A percentile compares a stretch with the other conserved stretches of the same genome.
phyloP scores from a whole-genome alignment of 35 echinoderm and acorn worm genomes.

The Nesometra sesokonis region DNA sequence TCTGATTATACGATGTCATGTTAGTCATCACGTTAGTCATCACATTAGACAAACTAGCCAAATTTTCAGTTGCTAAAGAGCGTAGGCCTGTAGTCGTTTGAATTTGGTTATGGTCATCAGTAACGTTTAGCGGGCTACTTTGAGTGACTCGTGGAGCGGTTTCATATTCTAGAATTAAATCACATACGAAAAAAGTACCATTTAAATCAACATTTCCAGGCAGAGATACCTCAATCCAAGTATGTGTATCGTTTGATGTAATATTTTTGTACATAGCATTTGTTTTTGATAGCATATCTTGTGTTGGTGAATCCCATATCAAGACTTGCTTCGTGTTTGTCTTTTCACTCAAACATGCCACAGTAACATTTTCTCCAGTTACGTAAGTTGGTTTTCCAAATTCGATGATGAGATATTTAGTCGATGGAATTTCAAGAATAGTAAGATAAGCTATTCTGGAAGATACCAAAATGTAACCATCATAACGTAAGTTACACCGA shows the following conservation, averaged over 20 bases:
- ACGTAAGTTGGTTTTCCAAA: background rate
- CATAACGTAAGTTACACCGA: background rate
- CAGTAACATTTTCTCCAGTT: background rate
- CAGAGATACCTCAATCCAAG: background rate
- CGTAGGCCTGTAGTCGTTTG: no score
- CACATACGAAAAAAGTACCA: background rate
- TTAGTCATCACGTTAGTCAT: no score
- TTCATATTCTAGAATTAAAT: background rate
- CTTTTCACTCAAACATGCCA: background rate
- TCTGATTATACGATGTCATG: no score
- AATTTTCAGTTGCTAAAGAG: no score
- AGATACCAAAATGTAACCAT: background rate
- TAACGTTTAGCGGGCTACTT: background rate
- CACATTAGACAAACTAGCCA: no score
- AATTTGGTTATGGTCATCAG: background rate
- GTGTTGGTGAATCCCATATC: background rate
- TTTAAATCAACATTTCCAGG: background rate
- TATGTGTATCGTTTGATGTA: background rate
- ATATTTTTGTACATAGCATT: background rate
- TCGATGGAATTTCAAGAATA: background rate
- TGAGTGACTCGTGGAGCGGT: background rate
- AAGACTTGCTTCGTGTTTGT: background rate
- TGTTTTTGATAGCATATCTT: background rate
- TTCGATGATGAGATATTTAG: background rate
- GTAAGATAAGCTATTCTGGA: background rate